phyloP scores from a whole-genome alignment of 2,888 invertebrate genomes.

The Xanthorhoe spadicearia region DNA sequence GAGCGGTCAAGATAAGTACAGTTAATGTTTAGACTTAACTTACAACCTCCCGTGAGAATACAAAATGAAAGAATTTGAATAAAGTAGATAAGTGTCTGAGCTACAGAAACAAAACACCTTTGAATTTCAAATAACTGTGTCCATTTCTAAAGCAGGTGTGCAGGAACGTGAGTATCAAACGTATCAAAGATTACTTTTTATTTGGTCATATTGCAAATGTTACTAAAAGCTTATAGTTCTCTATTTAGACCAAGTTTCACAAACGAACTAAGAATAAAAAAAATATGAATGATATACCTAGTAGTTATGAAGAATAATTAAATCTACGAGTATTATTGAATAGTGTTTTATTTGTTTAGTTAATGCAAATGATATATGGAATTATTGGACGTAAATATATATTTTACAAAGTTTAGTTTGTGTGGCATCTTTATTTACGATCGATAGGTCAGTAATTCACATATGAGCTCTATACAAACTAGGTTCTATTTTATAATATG shows the following conservation, averaged over 20 bases:
- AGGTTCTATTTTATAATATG: slow-evolving; percentile 19
- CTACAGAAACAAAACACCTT: slow-evolving; percentile 24
- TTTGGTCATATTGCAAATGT: not conserved
- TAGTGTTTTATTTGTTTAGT: too few species aligned
- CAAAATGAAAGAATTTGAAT: slow-evolving; percentile 57
- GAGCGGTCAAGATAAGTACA: slow-evolving; percentile 58
- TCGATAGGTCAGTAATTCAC: slow-evolving; percentile 6
- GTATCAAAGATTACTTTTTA: not conserved
- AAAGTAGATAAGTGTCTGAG: slow-evolving; percentile 20
- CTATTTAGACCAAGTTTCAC: too few species aligned
- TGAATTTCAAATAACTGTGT: slow-evolving; percentile 26
- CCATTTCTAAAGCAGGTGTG: slow-evolving; percentile 9
- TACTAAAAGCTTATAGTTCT: too few species aligned
- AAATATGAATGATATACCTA: too few species aligned
- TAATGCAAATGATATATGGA: too few species aligned
- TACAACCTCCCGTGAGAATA: slow-evolving; percentile 58
- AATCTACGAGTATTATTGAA: too few species aligned
- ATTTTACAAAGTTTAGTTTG: too few species aligned
- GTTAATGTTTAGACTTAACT: slow-evolving; percentile 68
- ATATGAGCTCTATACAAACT: slow-evolving; percentile 9
- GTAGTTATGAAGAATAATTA: too few species aligned
- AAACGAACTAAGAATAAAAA: too few species aligned
- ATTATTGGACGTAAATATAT: too few species aligned
- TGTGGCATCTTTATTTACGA: not conserved
- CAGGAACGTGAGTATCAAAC: not conserved